phyloP scores from a whole-genome alignment of 2,113 vertebrate genomes.

The Mesembrinibis cayennensis region DNA sequence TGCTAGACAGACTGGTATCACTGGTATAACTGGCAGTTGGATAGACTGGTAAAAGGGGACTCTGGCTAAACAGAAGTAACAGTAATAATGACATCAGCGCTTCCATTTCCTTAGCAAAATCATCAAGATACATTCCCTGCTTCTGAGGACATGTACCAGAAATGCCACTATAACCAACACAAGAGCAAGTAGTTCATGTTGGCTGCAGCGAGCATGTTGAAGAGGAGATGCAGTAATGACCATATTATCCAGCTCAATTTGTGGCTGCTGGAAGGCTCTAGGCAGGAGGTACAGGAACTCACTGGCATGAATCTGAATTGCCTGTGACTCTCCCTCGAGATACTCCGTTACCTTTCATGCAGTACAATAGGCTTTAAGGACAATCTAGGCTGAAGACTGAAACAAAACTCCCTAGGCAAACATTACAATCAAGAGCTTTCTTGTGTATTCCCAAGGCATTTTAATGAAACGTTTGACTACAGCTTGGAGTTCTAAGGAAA shows the following conservation, averaged over 20 bases:
- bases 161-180: background rate
- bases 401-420: background rate
- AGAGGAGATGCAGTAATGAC: background rate
- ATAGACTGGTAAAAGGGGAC: background rate
- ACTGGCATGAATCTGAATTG: background rate
- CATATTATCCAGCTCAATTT: background rate
- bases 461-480: conserved; percentile 17
- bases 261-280: background rate
- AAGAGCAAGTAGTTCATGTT: background rate
- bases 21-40: background rate
- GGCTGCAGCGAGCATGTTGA: background rate
- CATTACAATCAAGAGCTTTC: background rate
- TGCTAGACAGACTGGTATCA: background rate
- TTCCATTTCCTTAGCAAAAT: background rate
- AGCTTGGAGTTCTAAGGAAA: conserved; percentile 20
- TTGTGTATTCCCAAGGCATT: background rate
- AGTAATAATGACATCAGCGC: background rate
- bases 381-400: background rate
- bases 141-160: background rate
- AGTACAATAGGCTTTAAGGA: conserved; percentile 18
- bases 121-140: background rate
- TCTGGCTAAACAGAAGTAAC: background rate
- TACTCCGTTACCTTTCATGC: background rate
- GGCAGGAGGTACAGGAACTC: background rate
- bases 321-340: background rate